Evolutionary conservation across 2,888 invertebrate genomes (phyloP), one percentile per base, ranked within the genome.

Genomic region (Metalampra italica): DNA sequence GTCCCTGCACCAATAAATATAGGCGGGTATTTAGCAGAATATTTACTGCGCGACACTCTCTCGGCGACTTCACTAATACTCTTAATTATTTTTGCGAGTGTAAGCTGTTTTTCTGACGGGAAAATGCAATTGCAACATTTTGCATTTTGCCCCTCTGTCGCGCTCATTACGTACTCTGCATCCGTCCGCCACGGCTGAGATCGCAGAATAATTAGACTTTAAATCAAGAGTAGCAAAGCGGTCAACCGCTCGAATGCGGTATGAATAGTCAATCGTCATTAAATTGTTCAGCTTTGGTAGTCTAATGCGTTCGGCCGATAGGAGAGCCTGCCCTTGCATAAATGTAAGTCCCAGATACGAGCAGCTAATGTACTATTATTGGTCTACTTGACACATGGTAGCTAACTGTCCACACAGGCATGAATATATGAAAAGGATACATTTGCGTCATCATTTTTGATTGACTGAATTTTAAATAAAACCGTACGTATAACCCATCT

Each of bases 251-350:
- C 76, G 79, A 80, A 82, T 85, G 81, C 82, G 81, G 82, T 82
- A 86, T 87, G 87, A 88, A 87, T 87, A 87, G 86, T 85, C 86
- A 86, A 87, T 86, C 80, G 82, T 85, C 87, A 88, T 88, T 87
- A 86, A 85, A 87, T 84, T 79, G 84, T 86, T 86, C 84, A 76
- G 85, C 82, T 84, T 83, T 87, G 84, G 79, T 83, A 84, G 83
- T 84, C 83, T 82, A 83, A 85, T 82, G 75, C 75, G 77, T 68
- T 67, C 66, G 63, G 77, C 13, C 46, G 46, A 32, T 40, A 29
- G 37, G 41, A 47, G 46, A 43, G 46, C 49, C 49, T 52, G 52
- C 49, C 47, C 39, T 41, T 49, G 52, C 51, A 51, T 51, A 46
- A 51, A 51, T 51, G 51, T 46, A 48, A 51, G 39, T 48, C 51